Conservation (phyloP, 2,888 invertebrate species). For the Standfussiana lucernea region DNA sequence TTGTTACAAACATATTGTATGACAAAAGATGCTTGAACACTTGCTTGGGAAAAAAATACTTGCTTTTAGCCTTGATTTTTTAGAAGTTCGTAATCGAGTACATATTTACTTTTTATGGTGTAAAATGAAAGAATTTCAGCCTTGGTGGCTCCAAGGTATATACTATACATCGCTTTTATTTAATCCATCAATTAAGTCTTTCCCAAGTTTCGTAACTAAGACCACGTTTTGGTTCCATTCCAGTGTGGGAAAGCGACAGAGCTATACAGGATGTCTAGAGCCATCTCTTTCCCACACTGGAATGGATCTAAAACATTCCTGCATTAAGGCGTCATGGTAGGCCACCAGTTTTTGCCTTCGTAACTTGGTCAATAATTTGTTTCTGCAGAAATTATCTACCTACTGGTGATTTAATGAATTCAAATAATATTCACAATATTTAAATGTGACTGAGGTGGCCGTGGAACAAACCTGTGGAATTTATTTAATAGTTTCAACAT, state of each 20-base stretch:
- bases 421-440: slow-evolving; percentile 21
- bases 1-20: not conserved
- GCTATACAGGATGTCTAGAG: no score
- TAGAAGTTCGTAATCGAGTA: not conserved
- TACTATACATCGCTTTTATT: not conserved
- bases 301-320: no score
- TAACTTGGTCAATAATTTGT: not conserved
- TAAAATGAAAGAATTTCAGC: not conserved
- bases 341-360: not conserved
- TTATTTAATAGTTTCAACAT: slow-evolving; percentile 20
- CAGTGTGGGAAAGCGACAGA: no score
- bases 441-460: slow-evolving; percentile 22
- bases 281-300: no score
- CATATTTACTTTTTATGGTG: not conserved
- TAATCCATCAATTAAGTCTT: not conserved
- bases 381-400: not conserved
- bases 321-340: no score
- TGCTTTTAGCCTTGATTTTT: not conserved
- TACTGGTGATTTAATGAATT: not conserved
- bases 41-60: not conserved
- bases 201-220: not conserved
- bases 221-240: no score
- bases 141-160: not conserved
- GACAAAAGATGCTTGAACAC: not conserved
- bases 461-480: not conserved